Conservation (phyloP, 2,113 vertebrate genomes). For the Platysteira castanea region DNA sequence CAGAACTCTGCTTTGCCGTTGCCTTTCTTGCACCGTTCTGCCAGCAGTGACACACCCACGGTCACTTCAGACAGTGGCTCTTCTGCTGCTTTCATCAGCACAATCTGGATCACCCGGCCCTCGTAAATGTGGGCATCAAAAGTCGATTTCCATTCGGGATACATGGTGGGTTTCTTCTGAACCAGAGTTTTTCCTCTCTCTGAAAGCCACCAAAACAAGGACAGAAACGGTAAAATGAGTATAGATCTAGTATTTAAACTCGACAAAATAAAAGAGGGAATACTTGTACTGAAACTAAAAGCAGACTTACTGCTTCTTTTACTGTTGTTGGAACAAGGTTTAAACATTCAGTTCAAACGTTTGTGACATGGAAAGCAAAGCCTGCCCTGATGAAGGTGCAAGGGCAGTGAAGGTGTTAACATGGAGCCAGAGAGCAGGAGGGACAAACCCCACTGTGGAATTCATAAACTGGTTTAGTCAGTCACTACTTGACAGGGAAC, state of each 20-base stretch:
- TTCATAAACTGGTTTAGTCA: not conserved
- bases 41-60: conserved; percentile 90
- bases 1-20: conserved; percentile 94
- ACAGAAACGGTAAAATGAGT: not conserved
- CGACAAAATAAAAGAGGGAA: not conserved
- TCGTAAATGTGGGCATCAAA: conserved; percentile 97
- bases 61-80: conserved; percentile 91
- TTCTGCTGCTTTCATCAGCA: conserved; percentile 93
- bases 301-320: not conserved
- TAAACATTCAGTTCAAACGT: not conserved
- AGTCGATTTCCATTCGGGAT: conserved; percentile 90
- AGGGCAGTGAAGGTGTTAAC: not conserved
- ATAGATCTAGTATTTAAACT: not conserved
- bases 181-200: conserved; percentile 94
- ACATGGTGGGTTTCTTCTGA: conserved; percentile 97
- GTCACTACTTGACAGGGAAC: not conserved
- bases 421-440: not conserved
- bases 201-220: conserved; percentile 36
- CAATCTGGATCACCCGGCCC: conserved; percentile 92
- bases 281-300: not conserved
- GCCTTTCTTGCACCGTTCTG: conserved; percentile 95
- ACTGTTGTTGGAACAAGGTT: not conserved
- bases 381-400: not conserved
- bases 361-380: not conserved
- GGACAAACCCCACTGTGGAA: not conserved